Base-by-base conservation (phyloP, 1,140 invertebrate species). In the Zaprionus lachaisei region DNA sequence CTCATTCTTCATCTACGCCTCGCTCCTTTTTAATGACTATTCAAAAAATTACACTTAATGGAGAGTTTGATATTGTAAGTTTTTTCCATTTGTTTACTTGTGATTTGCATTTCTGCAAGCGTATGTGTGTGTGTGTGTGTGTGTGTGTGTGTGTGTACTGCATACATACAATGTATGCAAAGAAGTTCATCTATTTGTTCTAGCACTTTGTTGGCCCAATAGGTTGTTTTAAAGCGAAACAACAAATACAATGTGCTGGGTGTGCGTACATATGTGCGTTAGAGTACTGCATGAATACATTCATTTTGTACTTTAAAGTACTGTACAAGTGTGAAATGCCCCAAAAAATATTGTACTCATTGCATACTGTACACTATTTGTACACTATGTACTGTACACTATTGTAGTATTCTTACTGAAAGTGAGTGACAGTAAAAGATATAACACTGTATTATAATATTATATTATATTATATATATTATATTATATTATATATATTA, bases 21-120 rank as follows among this genome's bases (percentile, higher is more conserved):
- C 31, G 31, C 31, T 34, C 9, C 31, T 73, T 83, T 81, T 55
- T 73, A 80, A 85, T 74, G 24, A 72, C 67, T 80, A 83, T 71
- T 37, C 72, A 80, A 77, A 79, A 89, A 79, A 83, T 83, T 90
- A 90, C 72, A 90, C 81, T 81, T 90, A 90, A 84, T 83, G 80
- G 71, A 90, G 81, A 81, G 56, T 80, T 72, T 68, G 51, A 24
- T 41, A 37, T 63, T 56, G 49, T 73, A 60, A 68, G 47, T 26
- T 47, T 28, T 68, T 68, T 64, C 51, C 47, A 67, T 34, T 38
- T 72, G 47, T 60, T 24, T 51, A n/a, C 14, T 26, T 51, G 63
- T 66, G 57, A 56, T n/a, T 22, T 41, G 51, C 60, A 58, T 55
- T 14, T 66, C 34, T 64, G 60, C 55, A 17, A 58, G 62, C 77